Conservation (phyloP, 2,797 vertebrate genomes). For the Clarias laeviceps region DNA sequence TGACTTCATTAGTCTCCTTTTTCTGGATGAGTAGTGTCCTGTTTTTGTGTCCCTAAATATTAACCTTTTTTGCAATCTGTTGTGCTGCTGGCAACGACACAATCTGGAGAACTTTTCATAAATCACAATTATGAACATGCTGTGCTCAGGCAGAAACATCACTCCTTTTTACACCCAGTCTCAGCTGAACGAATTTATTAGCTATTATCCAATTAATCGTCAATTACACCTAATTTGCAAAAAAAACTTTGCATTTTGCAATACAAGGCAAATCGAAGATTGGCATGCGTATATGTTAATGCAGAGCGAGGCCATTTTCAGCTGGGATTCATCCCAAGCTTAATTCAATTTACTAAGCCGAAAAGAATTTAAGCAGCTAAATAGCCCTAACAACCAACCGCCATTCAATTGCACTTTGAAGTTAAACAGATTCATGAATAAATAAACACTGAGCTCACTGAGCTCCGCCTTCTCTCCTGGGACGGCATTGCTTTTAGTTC, state of each 20-base stretch:
- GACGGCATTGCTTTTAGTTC: constrained; percentile 28
- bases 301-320: constrained; percentile 7
- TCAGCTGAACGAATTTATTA: constrained; percentile 28
- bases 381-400: constrained; percentile 46
- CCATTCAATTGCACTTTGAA: constrained; percentile 59
- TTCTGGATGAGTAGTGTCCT: constrained; percentile 39
- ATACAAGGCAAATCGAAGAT: constrained; percentile 16
- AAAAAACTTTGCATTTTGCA: background rate
- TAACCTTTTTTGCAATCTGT: constrained; percentile 75
- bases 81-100: constrained; percentile 68
- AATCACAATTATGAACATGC: constrained; percentile 78
- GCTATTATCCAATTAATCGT: constrained; percentile 51
- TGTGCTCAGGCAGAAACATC: constrained; percentile 51
- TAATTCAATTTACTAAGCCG: constrained; percentile 56
- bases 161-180: constrained; percentile 39
- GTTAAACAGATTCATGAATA: constrained; percentile 60
- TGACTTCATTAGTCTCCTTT: constrained; percentile 64
- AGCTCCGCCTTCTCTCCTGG: constrained; percentile 46
- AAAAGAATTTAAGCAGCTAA: constrained; percentile 54
- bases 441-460: constrained; percentile 30
- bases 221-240: constrained; percentile 40
- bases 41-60: constrained; percentile 70
- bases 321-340: constrained; percentile 35
- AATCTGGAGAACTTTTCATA: constrained; percentile 72
- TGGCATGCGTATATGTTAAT: constrained; percentile 40